phyloP scores from a whole-genome alignment of 2,888 invertebrate species.

The Schizaphis graminum region DNA sequence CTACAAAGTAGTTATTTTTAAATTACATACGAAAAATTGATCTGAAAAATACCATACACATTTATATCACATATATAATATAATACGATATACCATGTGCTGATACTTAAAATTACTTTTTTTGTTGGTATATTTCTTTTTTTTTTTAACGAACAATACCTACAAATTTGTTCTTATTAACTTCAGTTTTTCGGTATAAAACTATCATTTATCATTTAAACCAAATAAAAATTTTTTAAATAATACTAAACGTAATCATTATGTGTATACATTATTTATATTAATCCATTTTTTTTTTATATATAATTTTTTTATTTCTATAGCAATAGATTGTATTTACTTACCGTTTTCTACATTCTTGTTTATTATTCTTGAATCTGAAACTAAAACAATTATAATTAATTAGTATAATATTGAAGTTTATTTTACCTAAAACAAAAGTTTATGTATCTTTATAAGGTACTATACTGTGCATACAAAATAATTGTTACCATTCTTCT shows the following conservation, averaged over 20 bases:
- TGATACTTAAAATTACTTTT: constrained; percentile 23
- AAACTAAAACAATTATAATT: constrained; percentile 19
- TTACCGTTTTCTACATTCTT: not conserved
- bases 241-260: not conserved
- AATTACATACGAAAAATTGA: constrained; percentile 24
- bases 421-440: not conserved
- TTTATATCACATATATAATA: not conserved
- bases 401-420: constrained; percentile 2
- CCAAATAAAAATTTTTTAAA: not conserved
- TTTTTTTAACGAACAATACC: not conserved
- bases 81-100: not conserved
- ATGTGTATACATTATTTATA: not conserved
- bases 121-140: not conserved
- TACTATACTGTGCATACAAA: not conserved
- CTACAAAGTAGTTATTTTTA: constrained; percentile 32
- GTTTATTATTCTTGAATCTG: not conserved
- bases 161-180: not conserved
- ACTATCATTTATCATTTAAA: not conserved
- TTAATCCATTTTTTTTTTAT: no score
- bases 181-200: not conserved
- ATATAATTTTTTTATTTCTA: not conserved
- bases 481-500: not conserved
- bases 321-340: constrained; percentile 18
- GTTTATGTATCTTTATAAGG: not conserved
- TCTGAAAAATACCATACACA: not conserved